Base-by-base conservation (phyloP, 2,888 invertebrate species). In the Lymantria dispar region DNA sequence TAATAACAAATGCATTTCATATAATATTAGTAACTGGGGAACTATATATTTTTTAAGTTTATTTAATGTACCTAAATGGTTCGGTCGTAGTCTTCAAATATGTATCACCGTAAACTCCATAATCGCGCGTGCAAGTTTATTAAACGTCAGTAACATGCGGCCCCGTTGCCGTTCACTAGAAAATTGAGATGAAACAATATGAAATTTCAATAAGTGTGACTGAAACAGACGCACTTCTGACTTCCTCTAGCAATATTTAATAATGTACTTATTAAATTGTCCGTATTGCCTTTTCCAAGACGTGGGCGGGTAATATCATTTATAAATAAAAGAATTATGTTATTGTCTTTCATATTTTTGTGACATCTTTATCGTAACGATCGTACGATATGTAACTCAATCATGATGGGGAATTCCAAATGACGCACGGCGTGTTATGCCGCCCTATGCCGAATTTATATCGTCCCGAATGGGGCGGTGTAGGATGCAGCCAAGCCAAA, bases 71-170 rank as follows among this genome's bases (percentile, higher is more conserved):
- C 22, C 22, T 22, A 22, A 47, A 12, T 15, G 22, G 43, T 47
- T 49, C 0, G 29, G 36, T 50, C 61, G 44, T 12, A 51, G 49
- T 72, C 52, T 56, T 64, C 69, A 64, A 74, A 72, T 73, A 72
- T 74, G 68, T 80, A 76, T 77, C 76, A 72, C 71, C 67, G 70
- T 75, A 70, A 78, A 78, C 74, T 78, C 71, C 66, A 76, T 79
- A 78, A 76, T 76, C 72, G 61, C 47, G 64, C 57, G 71, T 64
- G 73, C 77, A 73, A 81, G 81, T 80, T 83, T 83, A 83, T 83
- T 82, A 83, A 83, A 83, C 71, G 83, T 83, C 83, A 83, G 74
- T 60, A 72, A 58, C 83, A 83, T 67, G 70, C 77, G 83, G 81
- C 73, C 59, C 72, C 64, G 60, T 60, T 67, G 55, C 62, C 65